Evolutionary conservation across 2,888 invertebrate species (phyloP), one percentile per base, ranked within the genome.

Genomic region (Eupelmus urozonus): DNA sequence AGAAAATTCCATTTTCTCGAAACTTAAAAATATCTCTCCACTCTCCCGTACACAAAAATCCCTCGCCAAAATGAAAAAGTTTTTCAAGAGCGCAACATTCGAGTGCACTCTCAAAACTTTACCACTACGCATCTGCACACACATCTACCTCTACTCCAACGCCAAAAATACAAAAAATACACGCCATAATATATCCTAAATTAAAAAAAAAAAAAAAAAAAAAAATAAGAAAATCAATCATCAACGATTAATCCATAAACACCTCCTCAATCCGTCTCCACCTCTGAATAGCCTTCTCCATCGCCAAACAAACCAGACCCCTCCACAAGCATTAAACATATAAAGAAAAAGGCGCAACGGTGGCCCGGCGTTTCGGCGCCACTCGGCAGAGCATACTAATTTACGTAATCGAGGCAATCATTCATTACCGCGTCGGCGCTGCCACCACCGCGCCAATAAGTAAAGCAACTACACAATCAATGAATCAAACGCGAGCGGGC

Each of bases 401-500:
- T 79, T 76, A 76, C 79, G 75, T 76, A 79, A 79, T 79, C 71
- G 79, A 76, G 55, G 75, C 71, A 51, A 79, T 79, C 79, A 66
- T 79, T 79, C 71, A 79, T 79, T 79, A 66, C 79, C 18, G 4
- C 29, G 65, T 45, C 72, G n/a, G n/a, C 34, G 3, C 34, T 34
- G 5, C 9, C 34, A 7, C 9, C 18, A 18, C 13, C 7, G n/a
- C n/a, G 60, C 75, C 78, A 69, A 78, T 69, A 69, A 78, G 73
- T 69, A 69, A 73, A 66, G 72, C 77, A 62, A 45, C 60, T 53
- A 45, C 60, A 67, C 60, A 67, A 67, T 73, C 77, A 40, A 73
- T 78, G 65, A 72, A 67, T 78, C 77, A 73, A 72, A 78, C 42
- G 72, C 49, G 23, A 16, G n/a, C 9, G 60, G 55, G 27, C 57